These are phyloP conservation scores for Oncopeltus fasciatus DNA, from an alignment of 1,140 invertebrate species.

Conservation along the genomic window DNA sequence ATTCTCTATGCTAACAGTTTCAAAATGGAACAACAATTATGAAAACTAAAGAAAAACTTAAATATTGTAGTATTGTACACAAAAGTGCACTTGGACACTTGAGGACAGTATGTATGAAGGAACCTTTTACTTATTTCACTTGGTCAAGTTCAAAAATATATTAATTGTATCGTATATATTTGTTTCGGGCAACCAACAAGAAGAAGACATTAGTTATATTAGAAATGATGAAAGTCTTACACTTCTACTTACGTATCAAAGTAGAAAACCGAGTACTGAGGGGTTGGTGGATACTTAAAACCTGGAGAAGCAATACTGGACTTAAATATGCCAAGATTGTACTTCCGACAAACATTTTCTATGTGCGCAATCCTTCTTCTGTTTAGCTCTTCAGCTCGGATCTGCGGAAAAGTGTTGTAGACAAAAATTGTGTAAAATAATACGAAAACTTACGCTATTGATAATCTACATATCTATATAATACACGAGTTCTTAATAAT, in stretches of 20 bases:
- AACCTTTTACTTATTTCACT: no score
- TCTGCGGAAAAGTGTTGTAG: constrained; percentile 23
- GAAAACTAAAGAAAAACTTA: no score
- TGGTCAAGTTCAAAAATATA: background rate
- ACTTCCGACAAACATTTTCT: constrained; percentile 30
- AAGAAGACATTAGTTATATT: background rate
- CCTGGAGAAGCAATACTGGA: constrained; percentile 21
- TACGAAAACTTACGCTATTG: no score
- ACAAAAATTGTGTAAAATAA: no score
- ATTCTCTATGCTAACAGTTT: no score
- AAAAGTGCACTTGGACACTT: no score
- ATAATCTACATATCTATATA: no score
- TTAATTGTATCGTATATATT: background rate
- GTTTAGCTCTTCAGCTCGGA: constrained; percentile 28
- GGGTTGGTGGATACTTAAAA: constrained; percentile 36
- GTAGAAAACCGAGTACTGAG: constrained; percentile 37
- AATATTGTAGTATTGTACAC: no score
- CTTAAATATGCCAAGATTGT: constrained; percentile 33
- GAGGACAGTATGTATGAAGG: no score
- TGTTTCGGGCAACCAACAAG: background rate
- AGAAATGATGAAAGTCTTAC: background rate
- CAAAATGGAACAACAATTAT: no score
- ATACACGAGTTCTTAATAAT: no score
- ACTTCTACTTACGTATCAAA: constrained; percentile 31
- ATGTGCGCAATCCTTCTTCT: constrained; percentile 26